Percentiles rank a stretch among this genome's conserved stretches.
These are phyloP conservation scores for Syrrhaptes paradoxus DNA, from an alignment of 2,113 vertebrate genomes.

Conservation along the genomic window DNA sequence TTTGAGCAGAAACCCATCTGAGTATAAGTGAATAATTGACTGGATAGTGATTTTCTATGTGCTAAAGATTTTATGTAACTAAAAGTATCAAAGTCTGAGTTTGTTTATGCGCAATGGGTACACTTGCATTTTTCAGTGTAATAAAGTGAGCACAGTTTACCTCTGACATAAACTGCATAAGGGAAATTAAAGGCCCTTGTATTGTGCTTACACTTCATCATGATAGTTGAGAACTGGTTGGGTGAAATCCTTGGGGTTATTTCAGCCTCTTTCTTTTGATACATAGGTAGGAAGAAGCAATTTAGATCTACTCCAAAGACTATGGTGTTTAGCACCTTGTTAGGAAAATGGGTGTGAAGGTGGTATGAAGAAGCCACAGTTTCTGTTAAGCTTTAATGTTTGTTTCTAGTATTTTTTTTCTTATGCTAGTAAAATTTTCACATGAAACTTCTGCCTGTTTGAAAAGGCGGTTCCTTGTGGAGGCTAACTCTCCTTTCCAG, in stretches of 20 bases:
- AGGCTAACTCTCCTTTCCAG: background rate
- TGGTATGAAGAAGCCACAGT: background rate
- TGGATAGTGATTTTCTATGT: slow-evolving; percentile 11
- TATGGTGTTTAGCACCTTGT: fast-evolving
- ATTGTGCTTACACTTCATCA: background rate
- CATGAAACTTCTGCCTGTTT: background rate
- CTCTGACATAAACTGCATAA: background rate
- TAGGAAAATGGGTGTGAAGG: background rate
- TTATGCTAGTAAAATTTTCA: fast-evolving
- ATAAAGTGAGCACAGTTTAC: background rate
- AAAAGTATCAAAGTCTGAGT: slow-evolving; percentile 64
- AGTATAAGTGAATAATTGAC: slow-evolving; percentile 61
- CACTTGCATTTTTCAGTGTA: slow-evolving; percentile 1
- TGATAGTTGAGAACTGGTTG: background rate
- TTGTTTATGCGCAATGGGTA: slow-evolving; percentile 45
- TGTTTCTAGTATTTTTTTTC: background rate
- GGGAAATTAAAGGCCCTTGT: background rate
- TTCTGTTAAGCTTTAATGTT: background rate
- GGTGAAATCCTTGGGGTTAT: background rate
- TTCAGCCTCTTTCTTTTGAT: background rate
- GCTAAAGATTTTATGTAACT: slow-evolving; percentile 61
- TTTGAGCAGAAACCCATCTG: background rate
- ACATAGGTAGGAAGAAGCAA: background rate
- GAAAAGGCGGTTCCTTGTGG: background rate
- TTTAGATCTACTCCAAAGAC: background rate